Evolutionary conservation across 2,888 invertebrate genomes (phyloP), one percentile per base, ranked within the genome.

Genomic region (Oscheius sp.): DNA sequence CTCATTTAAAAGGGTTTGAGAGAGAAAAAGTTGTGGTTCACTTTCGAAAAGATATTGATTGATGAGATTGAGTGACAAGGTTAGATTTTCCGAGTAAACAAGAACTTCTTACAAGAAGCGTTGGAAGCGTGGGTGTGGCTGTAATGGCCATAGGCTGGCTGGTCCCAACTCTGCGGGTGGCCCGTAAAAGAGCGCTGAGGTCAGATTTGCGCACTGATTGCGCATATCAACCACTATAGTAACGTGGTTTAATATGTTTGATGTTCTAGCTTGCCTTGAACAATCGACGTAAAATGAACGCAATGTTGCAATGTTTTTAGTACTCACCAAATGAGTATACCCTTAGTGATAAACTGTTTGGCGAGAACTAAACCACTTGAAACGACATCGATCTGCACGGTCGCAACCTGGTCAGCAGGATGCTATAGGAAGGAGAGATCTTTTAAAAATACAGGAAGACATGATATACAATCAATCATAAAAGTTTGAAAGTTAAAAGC

Each of bases 161-260:
- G 59, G 30, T 59, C 59, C 59, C 32, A 9, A 38, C 54, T 9
- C 56, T 28, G 59, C 59, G 59, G 59, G 59, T 59, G 59, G 41
- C 59, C 59, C 59, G 59, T 59, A 59, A 59, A 59, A 44, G 44
- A 44, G 44, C 44, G 59, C 59, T 59, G 44, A 59, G 59, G 44
- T 59, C 59, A 59, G 59, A 59, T 59, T 26, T 28, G 28, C 59
- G 59, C n/a, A 44, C 59, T 59, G 59, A 59, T 59, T 59, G 59
- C 59, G 59, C 59, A 44, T 59, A 59, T 59, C 59, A 59, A 44
- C 59, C 17, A 44, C 44, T 59, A 59, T 59, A 59, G 59, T n/a
- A n/a, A n/a, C n/a, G n/a, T n/a, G n/a, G n/a, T n/a, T n/a, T n/a
- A n/a, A n/a, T n/a, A n/a, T n/a, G n/a, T n/a, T n/a, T n/a, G n/a